Evolutionary conservation across 1,140 invertebrate species (phyloP).

Genomic region (Lepeophtheirus salmonis): DNA sequence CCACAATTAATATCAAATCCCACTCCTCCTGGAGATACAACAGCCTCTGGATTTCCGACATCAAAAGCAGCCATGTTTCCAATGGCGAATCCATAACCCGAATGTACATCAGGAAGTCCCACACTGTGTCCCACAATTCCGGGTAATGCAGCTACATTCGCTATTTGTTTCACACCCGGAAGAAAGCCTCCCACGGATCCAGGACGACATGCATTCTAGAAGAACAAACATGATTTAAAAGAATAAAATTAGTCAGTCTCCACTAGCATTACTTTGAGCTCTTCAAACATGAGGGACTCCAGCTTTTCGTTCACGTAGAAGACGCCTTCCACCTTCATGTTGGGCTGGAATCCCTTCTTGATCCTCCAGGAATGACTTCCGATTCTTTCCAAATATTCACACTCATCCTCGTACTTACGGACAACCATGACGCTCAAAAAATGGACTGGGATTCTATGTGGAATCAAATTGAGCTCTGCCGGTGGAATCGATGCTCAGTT

Average conservation of each 20-base stretch:
- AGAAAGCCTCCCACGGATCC: conserved; percentile 84
- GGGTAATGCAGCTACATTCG: conserved; percentile 93
- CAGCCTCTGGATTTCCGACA: conserved; percentile 52
- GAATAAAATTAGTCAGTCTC: neutral
- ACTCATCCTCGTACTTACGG: conserved; percentile 77
- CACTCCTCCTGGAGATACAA: conserved; percentile 95
- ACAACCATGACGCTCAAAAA: too few relatives aligned
- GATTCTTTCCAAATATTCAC: conserved; percentile 79
- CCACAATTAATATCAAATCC: conserved; percentile 99
- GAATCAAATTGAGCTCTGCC: too few relatives aligned
- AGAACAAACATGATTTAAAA: neutral
- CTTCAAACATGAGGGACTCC: conserved; percentile 94
- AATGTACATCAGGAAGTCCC: conserved; percentile 94
- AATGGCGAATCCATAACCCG: conserved; percentile 98
- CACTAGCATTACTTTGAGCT: conserved; percentile 35
- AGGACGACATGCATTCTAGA: conserved; percentile 55
- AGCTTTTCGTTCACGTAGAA: conserved; percentile 90
- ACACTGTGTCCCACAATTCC: conserved; percentile 80
- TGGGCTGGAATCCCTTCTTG: conserved; percentile 96
- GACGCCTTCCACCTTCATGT: conserved; percentile 87
- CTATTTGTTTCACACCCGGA: conserved; percentile 94
- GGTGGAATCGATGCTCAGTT: too few relatives aligned
- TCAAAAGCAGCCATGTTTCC: conserved; percentile 99
- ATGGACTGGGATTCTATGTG: too few relatives aligned
- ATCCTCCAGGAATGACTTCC: conserved; percentile 70